Percentiles rank a stretch among this genome's conserved stretches.
phyloP scores from a whole-genome alignment of 2,888 invertebrate species.

The Cantharis rufa region DNA sequence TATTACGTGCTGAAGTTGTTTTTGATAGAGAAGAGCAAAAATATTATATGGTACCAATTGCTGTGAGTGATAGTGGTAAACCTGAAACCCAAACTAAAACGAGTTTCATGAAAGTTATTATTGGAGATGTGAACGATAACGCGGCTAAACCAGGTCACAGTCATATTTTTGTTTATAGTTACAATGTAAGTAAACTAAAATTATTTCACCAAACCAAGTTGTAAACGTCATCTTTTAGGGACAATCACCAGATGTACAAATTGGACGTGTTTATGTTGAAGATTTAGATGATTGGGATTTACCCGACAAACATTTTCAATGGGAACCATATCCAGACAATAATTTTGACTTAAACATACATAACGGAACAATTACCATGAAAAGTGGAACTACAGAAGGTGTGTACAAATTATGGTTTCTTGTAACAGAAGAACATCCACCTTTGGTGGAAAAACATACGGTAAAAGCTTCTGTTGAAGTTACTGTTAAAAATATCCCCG shows the following conservation, averaged over 20 bases:
- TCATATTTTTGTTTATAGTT: conserved; percentile 92
- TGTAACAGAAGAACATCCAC: conserved; percentile 70
- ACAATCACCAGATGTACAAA: conserved; percentile 76
- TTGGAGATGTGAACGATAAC: conserved; percentile 95
- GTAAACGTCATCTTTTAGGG: conserved; percentile 59
- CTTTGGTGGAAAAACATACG: conserved; percentile 64
- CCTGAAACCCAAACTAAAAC: conserved; percentile 72
- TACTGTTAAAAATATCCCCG: conserved; percentile 83
- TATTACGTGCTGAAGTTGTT: conserved; percentile 70
- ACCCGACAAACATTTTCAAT: conserved; percentile 84
- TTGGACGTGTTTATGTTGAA: conserved; percentile 91
- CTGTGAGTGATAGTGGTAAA: conserved; percentile 83
- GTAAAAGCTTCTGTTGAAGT: conserved; percentile 87
- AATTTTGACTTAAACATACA: conserved; percentile 75
- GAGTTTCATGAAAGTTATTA: conserved; percentile 84
- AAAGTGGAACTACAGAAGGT: conserved; percentile 73
- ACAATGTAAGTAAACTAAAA: conserved; percentile 64
- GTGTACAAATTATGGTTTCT: conserved; percentile 75
- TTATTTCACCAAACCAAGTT: not conserved
- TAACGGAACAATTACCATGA: conserved; percentile 88
- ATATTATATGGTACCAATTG: conserved; percentile 85
- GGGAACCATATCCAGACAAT: conserved; percentile 61
- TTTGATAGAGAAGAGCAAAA: conserved; percentile 90
- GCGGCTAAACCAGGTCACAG: conserved; percentile 86
- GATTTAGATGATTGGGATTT: conserved; percentile 98